These are phyloP conservation scores for Aethes cnicana DNA, from an alignment of 2,888 invertebrate genomes.

Conservation along the genomic window DNA sequence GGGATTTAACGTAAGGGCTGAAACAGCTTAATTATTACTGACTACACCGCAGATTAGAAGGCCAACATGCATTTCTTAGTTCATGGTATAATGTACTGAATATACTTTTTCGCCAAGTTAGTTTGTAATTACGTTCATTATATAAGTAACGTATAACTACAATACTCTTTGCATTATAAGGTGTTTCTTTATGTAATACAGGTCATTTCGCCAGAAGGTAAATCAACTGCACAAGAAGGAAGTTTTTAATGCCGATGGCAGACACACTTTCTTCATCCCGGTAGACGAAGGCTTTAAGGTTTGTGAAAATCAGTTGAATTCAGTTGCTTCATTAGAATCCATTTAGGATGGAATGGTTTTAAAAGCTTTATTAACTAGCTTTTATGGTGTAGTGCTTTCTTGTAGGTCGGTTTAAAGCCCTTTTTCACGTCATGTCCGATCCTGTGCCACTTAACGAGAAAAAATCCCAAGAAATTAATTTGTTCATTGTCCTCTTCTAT, in stretches of 20 bases:
- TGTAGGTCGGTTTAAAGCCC: too few species aligned
- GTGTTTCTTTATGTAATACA: conserved; percentile 55
- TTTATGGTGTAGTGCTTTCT: too few species aligned
- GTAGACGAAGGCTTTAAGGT: conserved; percentile 95
- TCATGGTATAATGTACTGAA: too few species aligned
- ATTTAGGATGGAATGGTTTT: too few species aligned
- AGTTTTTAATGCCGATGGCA: conserved; percentile 89
- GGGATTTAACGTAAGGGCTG: conserved; percentile 21
- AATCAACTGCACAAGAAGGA: conserved; percentile 87
- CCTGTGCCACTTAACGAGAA: too few species aligned
- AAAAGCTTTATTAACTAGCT: too few species aligned
- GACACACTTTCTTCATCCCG: conserved; percentile 94
- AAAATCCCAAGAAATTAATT: too few species aligned
- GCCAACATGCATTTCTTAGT: conserved; percentile 5
- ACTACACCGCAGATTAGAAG: conserved; percentile 26
- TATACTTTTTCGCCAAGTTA: neutral
- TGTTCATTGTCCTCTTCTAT: too few species aligned
- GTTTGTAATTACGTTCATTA: neutral
- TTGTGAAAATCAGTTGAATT: too few species aligned
- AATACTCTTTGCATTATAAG: conserved; percentile 5
- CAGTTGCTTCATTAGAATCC: too few species aligned
- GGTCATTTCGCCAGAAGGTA: conserved; percentile 89
- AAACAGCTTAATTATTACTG: conserved; percentile 26
- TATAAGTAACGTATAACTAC: too few species aligned
- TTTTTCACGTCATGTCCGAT: too few species aligned